Percentiles rank a stretch among this genome's conserved stretches.
Evolutionary conservation across 2,888 invertebrate genomes (phyloP).

Genomic region (Drosophila sordidula): DNA sequence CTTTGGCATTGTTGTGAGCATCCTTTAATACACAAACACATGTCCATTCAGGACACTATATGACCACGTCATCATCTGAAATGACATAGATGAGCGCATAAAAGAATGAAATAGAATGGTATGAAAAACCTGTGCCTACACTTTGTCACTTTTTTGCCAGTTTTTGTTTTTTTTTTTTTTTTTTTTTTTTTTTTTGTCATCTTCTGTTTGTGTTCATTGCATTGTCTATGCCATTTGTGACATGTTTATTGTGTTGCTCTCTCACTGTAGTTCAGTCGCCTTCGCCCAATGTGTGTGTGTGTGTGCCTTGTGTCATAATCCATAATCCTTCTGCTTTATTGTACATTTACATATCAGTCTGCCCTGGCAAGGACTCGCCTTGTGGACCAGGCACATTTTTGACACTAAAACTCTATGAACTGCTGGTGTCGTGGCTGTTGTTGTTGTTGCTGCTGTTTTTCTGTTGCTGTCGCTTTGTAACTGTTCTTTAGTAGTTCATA

Average conservation of each 20-base stretch:
- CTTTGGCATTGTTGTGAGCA: constrained; percentile 51
- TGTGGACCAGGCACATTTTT: constrained; percentile 28
- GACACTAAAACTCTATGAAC: constrained; percentile 40
- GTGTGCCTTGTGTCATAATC: constrained; percentile 60
- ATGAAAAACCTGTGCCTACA: constrained; percentile 74
- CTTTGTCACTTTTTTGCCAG: constrained; percentile 66
- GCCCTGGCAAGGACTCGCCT: constrained; percentile 27
- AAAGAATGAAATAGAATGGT: constrained; percentile 25
- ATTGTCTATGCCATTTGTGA: constrained; percentile 60
- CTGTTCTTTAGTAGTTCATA: constrained; percentile 25
- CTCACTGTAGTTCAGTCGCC: constrained; percentile 1
- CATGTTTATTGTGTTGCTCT: constrained; percentile 49
- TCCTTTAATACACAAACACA: constrained; percentile 42
- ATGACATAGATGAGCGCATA: constrained; percentile 51
- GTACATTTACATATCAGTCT: constrained; percentile 69
- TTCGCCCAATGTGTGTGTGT: neutral
- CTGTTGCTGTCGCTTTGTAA: constrained; percentile 22
- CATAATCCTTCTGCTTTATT: constrained; percentile 77
- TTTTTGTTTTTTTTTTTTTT: constrained; percentile 14
- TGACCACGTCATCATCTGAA: constrained; percentile 57
- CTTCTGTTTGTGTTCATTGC: constrained; percentile 43
- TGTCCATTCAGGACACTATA: constrained; percentile 39
- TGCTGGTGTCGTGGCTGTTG: constrained; percentile 21
- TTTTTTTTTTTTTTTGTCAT: constrained; percentile 32
- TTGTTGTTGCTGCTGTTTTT: constrained; percentile 21